Conservation (phyloP, 2,113 vertebrate species). For the Petrocephalus zakoni region DNA sequence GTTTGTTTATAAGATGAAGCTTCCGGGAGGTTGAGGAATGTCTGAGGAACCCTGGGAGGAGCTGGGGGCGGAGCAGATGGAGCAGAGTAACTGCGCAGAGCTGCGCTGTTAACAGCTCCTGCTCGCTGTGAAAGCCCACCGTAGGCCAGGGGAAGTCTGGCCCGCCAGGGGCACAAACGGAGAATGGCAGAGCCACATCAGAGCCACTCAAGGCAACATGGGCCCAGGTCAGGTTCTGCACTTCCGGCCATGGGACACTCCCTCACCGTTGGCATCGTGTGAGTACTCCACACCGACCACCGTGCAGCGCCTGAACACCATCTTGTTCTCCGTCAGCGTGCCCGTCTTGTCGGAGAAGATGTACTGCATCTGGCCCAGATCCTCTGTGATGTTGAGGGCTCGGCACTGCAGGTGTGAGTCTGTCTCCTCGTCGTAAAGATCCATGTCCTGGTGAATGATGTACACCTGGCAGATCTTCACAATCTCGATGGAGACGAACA, state of each 20-base stretch:
- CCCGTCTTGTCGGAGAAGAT: constrained; percentile 98
- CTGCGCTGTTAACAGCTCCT: too few species aligned
- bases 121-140: background rate
- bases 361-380: constrained; percentile 94
- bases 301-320: constrained; percentile 93
- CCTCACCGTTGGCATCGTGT: constrained; percentile 92
- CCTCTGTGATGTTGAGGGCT: constrained; percentile 94
- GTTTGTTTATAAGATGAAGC: background rate
- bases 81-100: too few species aligned
- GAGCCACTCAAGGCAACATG: background rate
- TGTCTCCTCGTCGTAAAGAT: constrained; percentile 92
- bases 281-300: constrained; percentile 94
- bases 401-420: constrained; percentile 88
- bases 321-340: constrained; percentile 96
- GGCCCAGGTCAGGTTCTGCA: background rate
- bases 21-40: background rate
- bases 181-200: background rate
- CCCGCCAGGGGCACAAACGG: background rate
- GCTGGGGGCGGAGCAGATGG: background rate
- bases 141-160: background rate
- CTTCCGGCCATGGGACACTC: background rate
- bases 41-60: background rate
- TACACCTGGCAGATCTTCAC: constrained; percentile 96
- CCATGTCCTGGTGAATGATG: constrained; percentile 91
- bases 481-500: constrained; percentile 96